A percentile compares a stretch with the other conserved stretches of the same genome.
phyloP scores from a whole-genome alignment of 1,140 invertebrate species.

The Drosophila pectinifera region DNA sequence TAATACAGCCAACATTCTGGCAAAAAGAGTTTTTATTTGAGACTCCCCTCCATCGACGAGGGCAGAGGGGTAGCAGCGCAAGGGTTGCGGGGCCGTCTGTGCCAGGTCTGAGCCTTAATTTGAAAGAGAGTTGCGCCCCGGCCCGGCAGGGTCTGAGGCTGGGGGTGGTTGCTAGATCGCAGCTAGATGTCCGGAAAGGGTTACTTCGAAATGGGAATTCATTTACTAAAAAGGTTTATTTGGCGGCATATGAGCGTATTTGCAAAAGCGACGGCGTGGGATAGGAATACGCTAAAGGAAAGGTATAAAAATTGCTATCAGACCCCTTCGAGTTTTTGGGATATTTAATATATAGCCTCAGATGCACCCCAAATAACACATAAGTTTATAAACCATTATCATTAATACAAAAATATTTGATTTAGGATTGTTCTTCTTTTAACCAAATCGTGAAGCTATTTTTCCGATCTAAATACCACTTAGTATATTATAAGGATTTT shows the following conservation, averaged over 20 bases:
- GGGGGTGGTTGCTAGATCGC: slow-evolving; percentile 30
- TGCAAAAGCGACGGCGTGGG: background rate
- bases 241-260: background rate
- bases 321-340: background rate
- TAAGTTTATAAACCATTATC: too few relatives aligned
- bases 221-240: slow-evolving; percentile 43
- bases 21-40: slow-evolving; percentile 64
- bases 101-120: slow-evolving; percentile 41
- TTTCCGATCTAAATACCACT: too few relatives aligned
- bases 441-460: too few relatives aligned
- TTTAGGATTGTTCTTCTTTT: too few relatives aligned
- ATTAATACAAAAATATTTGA: too few relatives aligned
- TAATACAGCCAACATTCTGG: slow-evolving; percentile 68
- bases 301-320: background rate
- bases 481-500: too few relatives aligned
- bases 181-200: slow-evolving; percentile 39
- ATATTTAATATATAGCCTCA: background rate
- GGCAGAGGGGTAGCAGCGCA: slow-evolving; percentile 1
- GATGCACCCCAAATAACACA: background rate
- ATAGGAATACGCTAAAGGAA: background rate
- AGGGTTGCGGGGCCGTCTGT: slow-evolving; percentile 25
- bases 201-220: slow-evolving; percentile 40
- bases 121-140: slow-evolving; percentile 30
- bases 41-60: slow-evolving; percentile 22
- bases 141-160: background rate